Evolutionary conservation across 2,888 invertebrate genomes (phyloP).

Genomic region (Serrognathus titanus): DNA sequence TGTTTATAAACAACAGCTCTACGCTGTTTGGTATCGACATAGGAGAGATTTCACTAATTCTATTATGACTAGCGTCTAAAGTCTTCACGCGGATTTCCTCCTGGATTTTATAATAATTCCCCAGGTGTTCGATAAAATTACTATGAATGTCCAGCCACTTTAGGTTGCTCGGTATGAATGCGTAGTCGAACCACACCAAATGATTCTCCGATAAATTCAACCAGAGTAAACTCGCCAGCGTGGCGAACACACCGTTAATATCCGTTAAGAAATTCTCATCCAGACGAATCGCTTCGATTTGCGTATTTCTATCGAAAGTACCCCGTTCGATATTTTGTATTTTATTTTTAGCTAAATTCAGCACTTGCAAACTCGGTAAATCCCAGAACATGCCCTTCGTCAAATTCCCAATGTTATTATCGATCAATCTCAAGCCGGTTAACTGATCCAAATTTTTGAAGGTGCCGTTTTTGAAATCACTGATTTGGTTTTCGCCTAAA

Average conservation of each 20-base stretch:
- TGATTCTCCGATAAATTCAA: conserved; percentile 88
- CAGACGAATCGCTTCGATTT: conserved; percentile 81
- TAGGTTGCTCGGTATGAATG: conserved; percentile 83
- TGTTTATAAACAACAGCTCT: conserved; percentile 83
- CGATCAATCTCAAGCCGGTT: conserved; percentile 81
- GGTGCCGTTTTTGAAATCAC: conserved; percentile 76
- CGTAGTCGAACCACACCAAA: conserved; percentile 90
- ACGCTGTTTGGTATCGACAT: conserved; percentile 85
- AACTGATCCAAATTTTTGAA: conserved; percentile 83
- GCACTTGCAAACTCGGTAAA: conserved; percentile 75
- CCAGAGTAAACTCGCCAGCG: conserved; percentile 80
- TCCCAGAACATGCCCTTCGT: conserved; percentile 85
- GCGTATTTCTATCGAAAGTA: conserved; percentile 75
- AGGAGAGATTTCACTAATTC: conserved; percentile 77
- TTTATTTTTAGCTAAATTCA: conserved; percentile 87
- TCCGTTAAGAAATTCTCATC: conserved; percentile 86
- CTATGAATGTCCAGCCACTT: conserved; percentile 90
- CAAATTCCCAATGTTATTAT: conserved; percentile 84
- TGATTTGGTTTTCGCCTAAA: conserved; percentile 88
- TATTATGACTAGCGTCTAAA: conserved; percentile 85
- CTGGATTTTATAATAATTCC: conserved; percentile 84
- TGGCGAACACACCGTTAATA: conserved; percentile 85
- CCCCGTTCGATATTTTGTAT: conserved; percentile 81
- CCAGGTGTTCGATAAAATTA: conserved; percentile 82
- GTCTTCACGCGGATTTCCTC: conserved; percentile 78